Evolutionary conservation across 2,797 vertebrate genomes (phyloP), one percentile per base, ranked within the genome.

Genomic region (Sitta carolinensis): DNA sequence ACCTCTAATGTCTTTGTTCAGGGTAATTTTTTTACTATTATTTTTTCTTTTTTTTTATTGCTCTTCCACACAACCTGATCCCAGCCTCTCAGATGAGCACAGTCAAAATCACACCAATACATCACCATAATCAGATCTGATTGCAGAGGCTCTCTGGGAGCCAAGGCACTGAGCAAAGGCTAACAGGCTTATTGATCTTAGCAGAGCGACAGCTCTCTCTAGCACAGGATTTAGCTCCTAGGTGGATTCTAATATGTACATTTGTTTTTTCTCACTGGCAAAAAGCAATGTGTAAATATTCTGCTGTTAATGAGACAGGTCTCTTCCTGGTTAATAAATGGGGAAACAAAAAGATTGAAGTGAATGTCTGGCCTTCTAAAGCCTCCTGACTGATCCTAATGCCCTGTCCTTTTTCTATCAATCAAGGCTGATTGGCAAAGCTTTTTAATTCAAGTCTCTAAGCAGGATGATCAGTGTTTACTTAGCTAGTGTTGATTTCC

Each of bases 381-480:
- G 75, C 82, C 2, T 6, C 20, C 3, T 42, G 68, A 54, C 78
- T 93, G 88, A 92, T 93, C 78, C 84, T 92, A 85, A 75, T 61
- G 76, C 85, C 61, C 81, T 86, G 92, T 81, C 93, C 81, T 92
- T 96, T 85, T 94, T 95, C 94, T 89, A 16, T 84, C 87, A 85
- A 78, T 94, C 89, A 94, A 88, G 79, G 47, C 78, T 91, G 92
- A 95, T 91, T 93, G 87, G 72, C 81, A 95, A 96, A 95, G 94
- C 96, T 96, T 96, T 97, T 97, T 93, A 97, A 97, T 95, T 96
- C 91, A 93, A 96, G 87, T 94, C 89, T 87, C 83, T 97, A 97
- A 93, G 93, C 91, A 77, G 96, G 94, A 95, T 93, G 81, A 96
- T 97, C 94, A 58, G 82, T 8, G 18, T 86, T 94, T 91, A 90